phyloP scores from a whole-genome alignment of 2,888 invertebrate genomes.

The Dryobota labecula region DNA sequence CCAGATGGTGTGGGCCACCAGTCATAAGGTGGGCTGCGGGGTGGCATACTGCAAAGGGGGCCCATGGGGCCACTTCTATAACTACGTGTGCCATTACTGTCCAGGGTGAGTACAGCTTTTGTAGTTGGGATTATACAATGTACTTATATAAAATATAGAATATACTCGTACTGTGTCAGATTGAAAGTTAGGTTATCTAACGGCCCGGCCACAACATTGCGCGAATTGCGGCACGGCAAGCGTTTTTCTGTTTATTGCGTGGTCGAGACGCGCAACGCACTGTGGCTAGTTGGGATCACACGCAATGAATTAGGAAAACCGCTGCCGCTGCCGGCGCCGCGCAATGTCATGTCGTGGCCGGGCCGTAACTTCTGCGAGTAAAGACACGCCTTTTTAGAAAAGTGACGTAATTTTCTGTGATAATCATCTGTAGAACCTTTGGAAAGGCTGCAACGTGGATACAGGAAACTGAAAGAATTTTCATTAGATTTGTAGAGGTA shows the following conservation, averaged over 20 bases:
- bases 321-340: too few relatives aligned
- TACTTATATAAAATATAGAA: too few relatives aligned
- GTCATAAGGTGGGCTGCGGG: conserved; percentile 94
- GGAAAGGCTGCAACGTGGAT: background rate
- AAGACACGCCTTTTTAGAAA: background rate
- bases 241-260: too few relatives aligned
- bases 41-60: conserved; percentile 92
- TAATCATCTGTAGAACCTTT: background rate
- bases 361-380: background rate
- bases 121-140: background rate
- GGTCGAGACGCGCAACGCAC: too few relatives aligned
- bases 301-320: too few relatives aligned
- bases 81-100: conserved; percentile 96
- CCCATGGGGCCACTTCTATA: conserved; percentile 92
- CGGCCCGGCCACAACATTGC: too few relatives aligned
- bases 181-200: background rate
- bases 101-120: conserved; percentile 92
- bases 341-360: too few relatives aligned
- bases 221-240: too few relatives aligned
- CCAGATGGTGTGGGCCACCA: conserved; percentile 95
- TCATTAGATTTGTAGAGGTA: too few relatives aligned
- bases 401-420: background rate
- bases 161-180: too few relatives aligned
- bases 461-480: background rate
- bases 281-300: too few relatives aligned